A percentile compares a stretch with the other conserved stretches of the same genome.
phyloP scores from a whole-genome alignment of 2,888 invertebrate species.

The Hirtodrosophila histrioides region DNA sequence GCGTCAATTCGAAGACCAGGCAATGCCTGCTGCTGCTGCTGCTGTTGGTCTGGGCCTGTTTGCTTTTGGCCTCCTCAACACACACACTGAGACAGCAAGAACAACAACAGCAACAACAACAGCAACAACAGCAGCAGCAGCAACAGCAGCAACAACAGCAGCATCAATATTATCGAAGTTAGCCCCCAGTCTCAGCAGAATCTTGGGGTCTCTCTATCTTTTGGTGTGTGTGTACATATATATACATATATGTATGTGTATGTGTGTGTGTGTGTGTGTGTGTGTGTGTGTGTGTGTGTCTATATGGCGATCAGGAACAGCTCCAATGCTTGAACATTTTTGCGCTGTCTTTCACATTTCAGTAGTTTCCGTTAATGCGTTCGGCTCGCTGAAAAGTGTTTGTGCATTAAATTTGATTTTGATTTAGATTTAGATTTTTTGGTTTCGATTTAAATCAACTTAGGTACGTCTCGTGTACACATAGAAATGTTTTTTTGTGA shows the following conservation, averaged over 20 bases:
- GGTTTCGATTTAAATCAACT: background rate
- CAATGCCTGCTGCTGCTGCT: conserved; percentile 32
- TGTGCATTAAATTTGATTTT: conserved; percentile 22
- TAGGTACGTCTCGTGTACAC: background rate
- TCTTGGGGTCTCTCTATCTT: conserved; percentile 48
- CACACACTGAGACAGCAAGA: conserved; percentile 34
- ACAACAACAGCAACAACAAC: conserved; percentile 14
- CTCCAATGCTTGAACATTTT: conserved; percentile 71
- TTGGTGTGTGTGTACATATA: conserved; percentile 13
- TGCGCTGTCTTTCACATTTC: conserved; percentile 75
- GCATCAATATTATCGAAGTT: conserved; percentile 56
- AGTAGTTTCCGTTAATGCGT: conserved; percentile 78
- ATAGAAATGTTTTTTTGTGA: conserved; percentile 30
- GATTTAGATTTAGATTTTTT: conserved; percentile 9
- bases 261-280: conserved; percentile 1
- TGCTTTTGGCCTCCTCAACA: conserved; percentile 55
- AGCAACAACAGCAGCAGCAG: conserved; percentile 31
- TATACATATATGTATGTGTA: conserved; percentile 3
- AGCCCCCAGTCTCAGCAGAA: conserved; percentile 41
- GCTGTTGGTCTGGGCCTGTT: conserved; percentile 49
- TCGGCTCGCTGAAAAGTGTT: conserved; percentile 63
- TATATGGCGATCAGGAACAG: conserved; percentile 60
- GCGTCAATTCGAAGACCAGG: conserved; percentile 47
- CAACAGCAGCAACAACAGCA: conserved; percentile 15
- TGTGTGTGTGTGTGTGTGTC: background rate